Evolutionary conservation across 2,797 vertebrate species (phyloP).

Genomic region (Crocidura indochinensis): DNA sequence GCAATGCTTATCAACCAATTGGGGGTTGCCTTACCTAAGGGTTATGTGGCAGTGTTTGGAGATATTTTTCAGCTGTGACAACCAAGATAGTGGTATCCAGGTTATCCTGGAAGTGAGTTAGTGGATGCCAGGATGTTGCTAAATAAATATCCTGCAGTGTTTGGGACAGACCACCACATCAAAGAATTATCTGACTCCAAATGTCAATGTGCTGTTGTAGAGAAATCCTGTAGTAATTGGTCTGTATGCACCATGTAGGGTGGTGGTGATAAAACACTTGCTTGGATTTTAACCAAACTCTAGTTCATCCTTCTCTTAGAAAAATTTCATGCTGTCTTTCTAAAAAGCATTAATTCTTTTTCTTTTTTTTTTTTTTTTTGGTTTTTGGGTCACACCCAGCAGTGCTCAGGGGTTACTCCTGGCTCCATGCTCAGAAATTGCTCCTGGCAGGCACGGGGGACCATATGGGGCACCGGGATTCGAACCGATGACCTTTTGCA

Average conservation of each 20-base stretch:
- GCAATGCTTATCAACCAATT: background rate
- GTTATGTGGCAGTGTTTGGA: slow-evolving; percentile 16
- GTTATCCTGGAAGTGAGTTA: background rate
- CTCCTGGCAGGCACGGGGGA: no score
- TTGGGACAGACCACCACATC: background rate
- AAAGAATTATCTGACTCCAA: slow-evolving; percentile 1
- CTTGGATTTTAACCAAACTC: background rate
- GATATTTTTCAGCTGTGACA: slow-evolving; percentile 8
- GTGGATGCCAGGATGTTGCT: background rate
- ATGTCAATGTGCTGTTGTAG: background rate
- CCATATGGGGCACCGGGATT: no score
- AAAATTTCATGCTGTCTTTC: background rate
- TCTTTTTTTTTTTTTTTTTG: no score
- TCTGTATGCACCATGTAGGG: background rate
- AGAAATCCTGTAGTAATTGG: background rate
- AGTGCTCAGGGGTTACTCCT: no score
- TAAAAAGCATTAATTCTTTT: slow-evolving; percentile 22
- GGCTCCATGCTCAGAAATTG: no score
- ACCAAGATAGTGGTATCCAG: background rate
- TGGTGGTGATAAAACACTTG: slow-evolving; percentile 1
- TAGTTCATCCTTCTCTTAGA: background rate
- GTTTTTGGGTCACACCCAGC: no score
- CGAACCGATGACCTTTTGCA: no score
- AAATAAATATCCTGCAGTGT: background rate
- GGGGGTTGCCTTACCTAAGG: background rate